A percentile compares a stretch with the other conserved stretches of the same genome.
Evolutionary conservation across 2,888 invertebrate genomes (phyloP).

Genomic region (Pseudoips prasinana): DNA sequence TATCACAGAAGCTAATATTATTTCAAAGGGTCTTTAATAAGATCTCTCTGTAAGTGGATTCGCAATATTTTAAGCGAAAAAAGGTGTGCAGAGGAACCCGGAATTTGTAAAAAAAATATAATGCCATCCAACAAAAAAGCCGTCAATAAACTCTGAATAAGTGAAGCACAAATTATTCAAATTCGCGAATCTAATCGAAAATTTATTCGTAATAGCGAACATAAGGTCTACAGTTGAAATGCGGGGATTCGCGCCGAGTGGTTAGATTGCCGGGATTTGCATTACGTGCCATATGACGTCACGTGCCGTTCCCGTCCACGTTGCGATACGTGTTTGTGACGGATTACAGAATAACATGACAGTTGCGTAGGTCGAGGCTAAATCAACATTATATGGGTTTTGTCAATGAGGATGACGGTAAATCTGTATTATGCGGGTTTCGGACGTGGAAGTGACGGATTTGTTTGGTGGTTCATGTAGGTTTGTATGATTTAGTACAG

Average conservation of each 20-base stretch:
- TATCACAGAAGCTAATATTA: too few species aligned
- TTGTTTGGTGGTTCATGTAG: too few species aligned
- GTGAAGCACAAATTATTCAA: constrained; percentile 28
- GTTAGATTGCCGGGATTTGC: constrained; percentile 27
- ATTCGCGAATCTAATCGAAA: constrained; percentile 33
- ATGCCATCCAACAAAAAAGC: constrained; percentile 23
- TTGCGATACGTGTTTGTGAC: constrained; percentile 9
- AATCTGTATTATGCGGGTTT: neutral
- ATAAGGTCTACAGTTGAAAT: constrained; percentile 20
- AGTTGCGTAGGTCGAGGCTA: constrained; percentile 15
- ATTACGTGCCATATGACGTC: constrained; percentile 10
- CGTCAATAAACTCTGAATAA: constrained; percentile 34
- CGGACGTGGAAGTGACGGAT: too few species aligned
- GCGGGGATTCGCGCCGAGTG: constrained; percentile 22
- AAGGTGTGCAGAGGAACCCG: neutral
- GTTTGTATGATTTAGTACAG: too few species aligned
- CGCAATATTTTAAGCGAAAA: too few species aligned
- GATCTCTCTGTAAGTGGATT: too few species aligned
- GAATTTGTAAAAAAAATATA: constrained; percentile 16
- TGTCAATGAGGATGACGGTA: neutral
- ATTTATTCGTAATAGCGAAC: constrained; percentile 28
- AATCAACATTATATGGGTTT: constrained; percentile 4
- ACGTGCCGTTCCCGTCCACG: neutral
- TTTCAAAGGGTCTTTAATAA: too few species aligned
- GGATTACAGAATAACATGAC: constrained; percentile 14